Evolutionary conservation across 2,888 invertebrate genomes (phyloP).

Genomic region (Drosophila leonis): DNA sequence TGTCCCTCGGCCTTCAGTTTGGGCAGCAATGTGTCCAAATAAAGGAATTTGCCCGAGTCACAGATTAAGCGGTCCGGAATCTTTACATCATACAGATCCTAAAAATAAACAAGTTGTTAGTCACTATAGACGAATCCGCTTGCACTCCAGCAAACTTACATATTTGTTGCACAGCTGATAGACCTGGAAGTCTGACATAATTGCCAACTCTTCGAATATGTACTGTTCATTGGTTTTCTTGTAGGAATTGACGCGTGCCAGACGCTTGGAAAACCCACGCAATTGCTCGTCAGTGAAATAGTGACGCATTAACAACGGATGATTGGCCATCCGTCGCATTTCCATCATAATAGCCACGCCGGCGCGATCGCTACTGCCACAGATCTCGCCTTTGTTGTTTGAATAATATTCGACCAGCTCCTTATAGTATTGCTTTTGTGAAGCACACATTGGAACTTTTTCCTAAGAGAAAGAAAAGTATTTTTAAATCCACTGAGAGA

Average conservation of each 20-base stretch:
- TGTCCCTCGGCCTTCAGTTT: slow-evolving; percentile 90
- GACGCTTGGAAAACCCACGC: slow-evolving; percentile 89
- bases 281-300: slow-evolving; percentile 89
- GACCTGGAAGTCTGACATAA: slow-evolving; percentile 96
- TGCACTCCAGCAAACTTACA: slow-evolving; percentile 66
- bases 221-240: slow-evolving; percentile 92
- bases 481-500: too few species aligned
- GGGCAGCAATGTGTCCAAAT: slow-evolving; percentile 92
- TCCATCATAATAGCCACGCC: slow-evolving; percentile 96
- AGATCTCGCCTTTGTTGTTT: slow-evolving; percentile 88
- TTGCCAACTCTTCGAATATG: slow-evolving; percentile 94
- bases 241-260: slow-evolving; percentile 89
- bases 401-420: slow-evolving; percentile 90
- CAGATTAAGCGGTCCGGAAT: slow-evolving; percentile 90
- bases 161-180: slow-evolving; percentile 91
- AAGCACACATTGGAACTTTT: slow-evolving; percentile 89
- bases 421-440: slow-evolving; percentile 92
- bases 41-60: slow-evolving; percentile 94
- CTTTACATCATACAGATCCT: slow-evolving; percentile 88
- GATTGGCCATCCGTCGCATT: slow-evolving; percentile 96
- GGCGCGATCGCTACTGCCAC: slow-evolving; percentile 87
- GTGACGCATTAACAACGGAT: slow-evolving; percentile 93
- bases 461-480: slow-evolving; percentile 57
- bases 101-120: neutral
- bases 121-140: slow-evolving; percentile 67